Evolutionary conservation across 2,888 invertebrate genomes (phyloP), one percentile per base, ranked within the genome.

Genomic region (Melanotus villosus): DNA sequence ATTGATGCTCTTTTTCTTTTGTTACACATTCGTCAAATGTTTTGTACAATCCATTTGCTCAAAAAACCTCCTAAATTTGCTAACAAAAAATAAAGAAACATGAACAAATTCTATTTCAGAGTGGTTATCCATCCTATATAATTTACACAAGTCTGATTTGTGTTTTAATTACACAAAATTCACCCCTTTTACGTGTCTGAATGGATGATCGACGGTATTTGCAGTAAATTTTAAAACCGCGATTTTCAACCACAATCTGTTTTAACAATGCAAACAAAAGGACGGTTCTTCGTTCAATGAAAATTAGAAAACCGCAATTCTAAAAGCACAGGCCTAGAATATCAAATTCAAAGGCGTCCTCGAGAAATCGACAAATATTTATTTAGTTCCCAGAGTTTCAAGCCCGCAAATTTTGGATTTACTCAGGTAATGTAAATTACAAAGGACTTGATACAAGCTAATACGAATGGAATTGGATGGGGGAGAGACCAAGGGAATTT

Each of bases 131-230:
- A n/a, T n/a, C n/a, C n/a, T n/a, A n/a, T n/a, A n/a, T n/a, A n/a
- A n/a, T n/a, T n/a, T n/a, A n/a, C n/a, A n/a, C n/a, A n/a, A 38
- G n/a, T 12, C 38, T 38, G 38, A 38, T 12, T 12, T n/a, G n/a
- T n/a, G n/a, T n/a, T 14, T 38, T 38, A 38, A 38, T 38, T 38
- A 38, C 6, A 38, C 38, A 38, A 38, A n/a, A 38, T 38, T 38
- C 38, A 38, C 38, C 38, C 38, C 38, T 38, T 32, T 32, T 38
- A 5, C 38, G 38, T 12, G n/a, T 38, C 12, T 14, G 38, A 12
- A 6, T 38, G 14, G n/a, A 38, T 38, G 38, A 38, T 38, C 10
- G 38, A 38, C 12, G 38, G 38, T 38, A 38, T 38, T 38, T 12
- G 38, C 12, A 12, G 38, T 5, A 6, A 6, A 6, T n/a, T 14